Base-by-base conservation (phyloP, 2,797 vertebrate species). In the Pseudochromis fuscus region DNA sequence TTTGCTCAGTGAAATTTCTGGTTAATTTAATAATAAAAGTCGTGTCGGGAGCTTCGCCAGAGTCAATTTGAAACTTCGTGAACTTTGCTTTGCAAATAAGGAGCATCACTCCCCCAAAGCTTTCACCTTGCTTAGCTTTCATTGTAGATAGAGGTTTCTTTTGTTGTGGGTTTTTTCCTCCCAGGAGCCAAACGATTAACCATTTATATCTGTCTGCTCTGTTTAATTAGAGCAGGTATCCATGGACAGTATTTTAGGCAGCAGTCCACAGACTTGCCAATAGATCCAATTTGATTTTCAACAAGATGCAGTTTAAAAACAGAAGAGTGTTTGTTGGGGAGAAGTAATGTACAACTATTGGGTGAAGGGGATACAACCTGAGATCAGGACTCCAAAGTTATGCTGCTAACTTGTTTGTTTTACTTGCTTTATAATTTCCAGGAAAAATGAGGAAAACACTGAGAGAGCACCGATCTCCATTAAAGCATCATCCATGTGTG, bases 141-240 rank as follows among this genome's bases (percentile, higher is more conserved):
- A 59, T 67, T 55, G 35, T 19, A 25, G 7, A 46, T 62, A 21
- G 28, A 61, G 45, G 52, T 37, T 30, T 57, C 63, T 44, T 42
- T 55, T 24, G 4, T 40, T 56, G 4, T 5, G 15, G 31, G 24
- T 9, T 5, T 15, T 15, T 5, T 1, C 13, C 18, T 10, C 10
- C 33, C 33, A 19, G 16, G 40, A 18, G 24, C 21, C 19, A 48
- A 84, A 67, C 11, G 21, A 66, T 77, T 75, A 63, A 63, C 49
- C 27, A 75, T 87, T 82, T 79, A 45, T 79, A 75, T 75, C 66
- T 44, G 73, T 83, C 72, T 70, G 21, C 70, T 75, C 44, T 56
- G 46, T 75, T 83, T 85, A 82, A 88, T 88, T 83, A 85, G 58
- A 79, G 83, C 57, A 6, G 63, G 66, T 42, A 67, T 60, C 59